Evolutionary conservation across 2,888 invertebrate genomes (phyloP).

Genomic region (Diadegma fenestrale): DNA sequence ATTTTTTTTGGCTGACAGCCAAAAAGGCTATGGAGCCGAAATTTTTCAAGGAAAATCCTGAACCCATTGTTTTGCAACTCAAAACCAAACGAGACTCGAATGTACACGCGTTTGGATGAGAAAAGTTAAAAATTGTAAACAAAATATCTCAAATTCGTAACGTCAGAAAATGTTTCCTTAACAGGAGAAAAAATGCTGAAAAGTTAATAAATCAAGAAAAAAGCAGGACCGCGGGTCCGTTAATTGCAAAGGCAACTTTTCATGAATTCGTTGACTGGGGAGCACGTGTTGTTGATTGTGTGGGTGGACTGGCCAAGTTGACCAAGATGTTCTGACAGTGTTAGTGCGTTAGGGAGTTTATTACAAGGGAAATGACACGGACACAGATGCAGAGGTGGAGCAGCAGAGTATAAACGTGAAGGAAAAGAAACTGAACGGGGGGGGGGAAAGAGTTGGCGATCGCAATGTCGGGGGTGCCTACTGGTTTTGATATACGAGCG

Average conservation of each 20-base stretch:
- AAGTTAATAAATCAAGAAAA: conserved; percentile 26
- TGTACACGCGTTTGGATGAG: no score
- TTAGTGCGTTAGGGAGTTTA: conserved; percentile 61
- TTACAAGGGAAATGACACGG: conserved; percentile 47
- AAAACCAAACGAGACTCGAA: no score
- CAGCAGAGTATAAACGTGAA: conserved; percentile 20
- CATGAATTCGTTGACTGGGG: conserved; percentile 50
- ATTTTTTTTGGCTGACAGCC: no score
- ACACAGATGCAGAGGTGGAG: conserved; percentile 10
- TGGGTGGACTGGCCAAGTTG: conserved; percentile 53
- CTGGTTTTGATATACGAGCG: conserved; percentile 85
- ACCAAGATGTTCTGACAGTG: conserved; percentile 3
- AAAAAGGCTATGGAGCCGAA: no score
- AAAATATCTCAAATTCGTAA: no score
- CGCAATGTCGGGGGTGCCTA: conserved; percentile 83
- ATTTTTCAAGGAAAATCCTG: no score
- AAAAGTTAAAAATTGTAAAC: no score
- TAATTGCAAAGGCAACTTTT: conserved; percentile 12
- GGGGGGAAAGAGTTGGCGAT: conserved; percentile 71
- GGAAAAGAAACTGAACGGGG: conserved; percentile 44
- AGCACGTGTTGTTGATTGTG: conserved; percentile 49
- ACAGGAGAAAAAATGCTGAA: background rate
- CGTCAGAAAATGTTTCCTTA: no score
- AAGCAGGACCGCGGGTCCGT: background rate
- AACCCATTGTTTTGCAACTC: no score